Evolutionary conservation across 2,797 vertebrate species (phyloP).

Genomic region (Monodelphis domestica): DNA sequence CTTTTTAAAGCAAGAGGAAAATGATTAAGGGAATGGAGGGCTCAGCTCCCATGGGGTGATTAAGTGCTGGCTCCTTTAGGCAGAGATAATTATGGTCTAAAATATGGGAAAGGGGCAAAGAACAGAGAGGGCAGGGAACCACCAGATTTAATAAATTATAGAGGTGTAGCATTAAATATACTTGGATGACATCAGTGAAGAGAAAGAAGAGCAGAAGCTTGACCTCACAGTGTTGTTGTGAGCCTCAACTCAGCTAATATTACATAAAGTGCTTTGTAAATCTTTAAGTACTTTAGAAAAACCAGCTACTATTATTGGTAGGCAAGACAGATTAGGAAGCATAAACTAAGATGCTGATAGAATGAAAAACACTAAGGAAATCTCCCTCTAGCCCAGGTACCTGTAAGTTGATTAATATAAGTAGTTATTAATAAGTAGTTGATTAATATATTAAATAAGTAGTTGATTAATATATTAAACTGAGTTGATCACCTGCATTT

Average conservation of each 20-base stretch:
- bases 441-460: no score
- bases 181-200: not conserved
- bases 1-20: constrained; percentile 29
- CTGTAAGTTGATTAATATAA: no score
- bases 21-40: constrained; percentile 19
- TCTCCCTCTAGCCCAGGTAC: not conserved
- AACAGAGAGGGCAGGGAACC: not conserved
- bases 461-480: not conserved
- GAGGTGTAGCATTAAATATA: not conserved
- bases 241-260: not conserved
- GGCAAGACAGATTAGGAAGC: not conserved
- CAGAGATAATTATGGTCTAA: constrained; percentile 2
- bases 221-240: not conserved
- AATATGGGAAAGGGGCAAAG: constrained; percentile 14
- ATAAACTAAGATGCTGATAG: not conserved
- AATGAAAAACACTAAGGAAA: not conserved
- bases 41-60: not conserved
- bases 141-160: not conserved
- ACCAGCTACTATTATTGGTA: not conserved
- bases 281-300: not conserved
- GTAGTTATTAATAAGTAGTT: no score
- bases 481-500: not conserved
- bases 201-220: constrained; percentile 10
- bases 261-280: not conserved
- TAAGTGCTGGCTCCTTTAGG: not conserved